Percentiles rank a stretch among this genome's conserved stretches.
Evolutionary conservation across 2,888 invertebrate genomes (phyloP).

Genomic region (Fragum whitleyi): DNA sequence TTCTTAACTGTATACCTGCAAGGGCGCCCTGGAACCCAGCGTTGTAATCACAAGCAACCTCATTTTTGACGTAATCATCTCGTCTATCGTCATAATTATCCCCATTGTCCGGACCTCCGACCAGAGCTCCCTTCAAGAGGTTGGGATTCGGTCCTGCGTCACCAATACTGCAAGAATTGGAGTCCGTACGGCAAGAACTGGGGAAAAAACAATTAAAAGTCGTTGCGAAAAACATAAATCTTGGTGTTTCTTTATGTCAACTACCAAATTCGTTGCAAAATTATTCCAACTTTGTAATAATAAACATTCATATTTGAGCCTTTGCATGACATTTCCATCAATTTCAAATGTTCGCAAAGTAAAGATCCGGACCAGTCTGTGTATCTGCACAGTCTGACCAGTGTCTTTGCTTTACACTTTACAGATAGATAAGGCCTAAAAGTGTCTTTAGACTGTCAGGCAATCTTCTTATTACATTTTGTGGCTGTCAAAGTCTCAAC

Average conservation of each 20-base stretch:
- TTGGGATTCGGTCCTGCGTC: constrained; percentile 68
- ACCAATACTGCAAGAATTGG: constrained; percentile 30
- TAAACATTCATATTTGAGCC: too few relatives aligned
- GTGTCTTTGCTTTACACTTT: too few relatives aligned
- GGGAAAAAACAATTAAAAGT: too few relatives aligned
- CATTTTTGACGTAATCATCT: constrained; percentile 78
- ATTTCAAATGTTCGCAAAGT: too few relatives aligned
- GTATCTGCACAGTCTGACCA: too few relatives aligned
- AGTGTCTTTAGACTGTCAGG: too few relatives aligned
- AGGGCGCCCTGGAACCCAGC: constrained; percentile 81
- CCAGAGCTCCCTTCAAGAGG: constrained; percentile 75
- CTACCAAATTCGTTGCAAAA: not conserved
- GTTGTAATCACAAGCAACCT: constrained; percentile 81
- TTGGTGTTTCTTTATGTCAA: not conserved
- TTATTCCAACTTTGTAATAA: not conserved
- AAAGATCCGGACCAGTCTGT: too few relatives aligned
- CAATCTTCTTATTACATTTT: too few relatives aligned
- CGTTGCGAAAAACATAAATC: not conserved
- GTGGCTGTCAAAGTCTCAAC: too few relatives aligned
- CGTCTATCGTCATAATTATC: constrained; percentile 78
- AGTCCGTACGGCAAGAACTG: constrained; percentile 45
- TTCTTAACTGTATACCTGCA: too few relatives aligned
- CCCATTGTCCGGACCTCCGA: constrained; percentile 75
- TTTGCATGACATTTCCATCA: too few relatives aligned
- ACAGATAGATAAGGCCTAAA: too few relatives aligned